Conservation (phyloP, 2,888 invertebrate species). For the Sphaerophoria taeniata region DNA sequence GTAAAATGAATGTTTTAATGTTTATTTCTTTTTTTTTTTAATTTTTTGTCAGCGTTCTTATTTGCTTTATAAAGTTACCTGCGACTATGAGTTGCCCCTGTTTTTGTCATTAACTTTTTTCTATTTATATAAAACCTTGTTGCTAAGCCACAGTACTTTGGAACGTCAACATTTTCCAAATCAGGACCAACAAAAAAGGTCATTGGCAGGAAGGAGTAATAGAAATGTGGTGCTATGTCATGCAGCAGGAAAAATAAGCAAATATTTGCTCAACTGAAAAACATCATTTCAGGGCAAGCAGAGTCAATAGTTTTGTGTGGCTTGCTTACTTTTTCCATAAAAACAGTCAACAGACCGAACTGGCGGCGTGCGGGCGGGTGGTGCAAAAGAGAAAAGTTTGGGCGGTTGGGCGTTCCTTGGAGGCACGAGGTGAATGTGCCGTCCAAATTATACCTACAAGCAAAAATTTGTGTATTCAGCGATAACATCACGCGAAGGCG, state of each 20-base stretch:
- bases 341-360: background rate
- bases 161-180: background rate
- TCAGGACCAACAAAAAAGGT: constrained; percentile 29
- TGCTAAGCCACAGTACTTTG: background rate
- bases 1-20: constrained; percentile 41
- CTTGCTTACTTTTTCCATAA: constrained; percentile 11
- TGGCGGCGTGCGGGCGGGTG: background rate
- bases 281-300: constrained; percentile 51
- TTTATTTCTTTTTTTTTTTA: constrained; percentile 27
- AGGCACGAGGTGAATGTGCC: constrained; percentile 19
- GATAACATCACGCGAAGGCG: constrained; percentile 69
- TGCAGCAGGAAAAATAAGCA: constrained; percentile 65
- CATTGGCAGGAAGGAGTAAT: constrained; percentile 45
- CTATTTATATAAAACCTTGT: background rate
- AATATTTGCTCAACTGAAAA: constrained; percentile 72
- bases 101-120: background rate
- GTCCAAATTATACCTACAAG: constrained; percentile 43
- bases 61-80: constrained; percentile 25
- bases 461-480: constrained; percentile 39
- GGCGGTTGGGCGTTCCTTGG: background rate
- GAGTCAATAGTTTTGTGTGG: constrained; percentile 66
- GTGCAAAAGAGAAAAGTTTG: background rate
- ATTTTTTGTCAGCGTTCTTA: background rate
- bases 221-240: constrained; percentile 36
- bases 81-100: background rate